Conservation (phyloP, 2,113 vertebrate genomes). For the Machaerirhynchus nigripectus region DNA sequence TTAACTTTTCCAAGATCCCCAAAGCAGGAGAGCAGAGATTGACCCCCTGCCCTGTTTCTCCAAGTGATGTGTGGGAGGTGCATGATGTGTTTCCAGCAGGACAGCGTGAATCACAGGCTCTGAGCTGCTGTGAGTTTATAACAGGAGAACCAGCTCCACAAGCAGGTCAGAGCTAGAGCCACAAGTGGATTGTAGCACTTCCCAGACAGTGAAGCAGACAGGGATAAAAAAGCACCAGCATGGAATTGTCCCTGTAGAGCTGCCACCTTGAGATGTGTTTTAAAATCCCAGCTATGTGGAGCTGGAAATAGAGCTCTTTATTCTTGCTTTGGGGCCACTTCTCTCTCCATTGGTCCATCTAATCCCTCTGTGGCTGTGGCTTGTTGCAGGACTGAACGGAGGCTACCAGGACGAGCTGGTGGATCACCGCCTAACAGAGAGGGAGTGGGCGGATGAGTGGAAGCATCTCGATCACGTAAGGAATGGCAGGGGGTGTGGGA, state of each 20-base stretch:
- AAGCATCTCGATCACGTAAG: conserved; percentile 99
- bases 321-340: neutral
- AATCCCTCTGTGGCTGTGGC: neutral
- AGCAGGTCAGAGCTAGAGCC: neutral
- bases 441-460: conserved; percentile 99
- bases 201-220: neutral
- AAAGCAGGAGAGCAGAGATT: neutral
- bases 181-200: neutral
- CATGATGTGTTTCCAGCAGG: neutral
- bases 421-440: conserved; percentile 95
- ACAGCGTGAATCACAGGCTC: neutral
- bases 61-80: neutral
- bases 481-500: neutral
- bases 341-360: neutral
- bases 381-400: conserved; percentile 86
- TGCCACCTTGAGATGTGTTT: neutral
- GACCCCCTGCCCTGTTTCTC: neutral
- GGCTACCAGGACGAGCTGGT: conserved; percentile 95
- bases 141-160: neutral
- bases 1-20: neutral
- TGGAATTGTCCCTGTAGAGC: neutral
- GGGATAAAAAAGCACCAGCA: rapidly evolving
- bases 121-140: neutral
- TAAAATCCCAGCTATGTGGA: neutral
- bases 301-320: neutral